These are phyloP conservation scores for Ornithoptera priamus DNA, from an alignment of 2,888 invertebrate genomes.

Conservation along the genomic window DNA sequence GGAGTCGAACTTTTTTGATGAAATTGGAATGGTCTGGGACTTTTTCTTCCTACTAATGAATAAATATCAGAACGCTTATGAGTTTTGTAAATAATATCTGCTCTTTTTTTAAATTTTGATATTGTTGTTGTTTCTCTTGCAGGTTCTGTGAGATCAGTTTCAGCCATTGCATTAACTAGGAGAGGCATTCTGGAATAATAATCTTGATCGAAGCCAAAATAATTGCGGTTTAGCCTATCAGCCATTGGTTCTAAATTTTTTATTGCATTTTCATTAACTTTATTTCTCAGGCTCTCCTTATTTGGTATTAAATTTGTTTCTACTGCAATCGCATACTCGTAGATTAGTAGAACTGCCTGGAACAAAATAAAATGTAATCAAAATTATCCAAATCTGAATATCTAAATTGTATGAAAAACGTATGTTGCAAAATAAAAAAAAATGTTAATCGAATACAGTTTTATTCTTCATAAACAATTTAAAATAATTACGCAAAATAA, in stretches of 20 bases:
- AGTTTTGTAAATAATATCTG: conserved; percentile 28
- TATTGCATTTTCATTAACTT: conserved; percentile 38
- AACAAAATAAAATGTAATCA: conserved; percentile 40
- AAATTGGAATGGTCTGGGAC: conserved; percentile 75
- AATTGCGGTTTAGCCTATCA: conserved; percentile 64
- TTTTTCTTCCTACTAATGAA: conserved; percentile 59
- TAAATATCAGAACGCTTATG: conserved; percentile 35
- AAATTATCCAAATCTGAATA: not conserved
- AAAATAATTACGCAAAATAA: not conserved
- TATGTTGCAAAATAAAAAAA: not conserved
- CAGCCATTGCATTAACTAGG: conserved; percentile 71
- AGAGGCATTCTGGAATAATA: conserved; percentile 74
- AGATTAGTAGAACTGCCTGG: conserved; percentile 76
- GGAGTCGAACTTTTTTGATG: conserved; percentile 66
- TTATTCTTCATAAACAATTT: not conserved
- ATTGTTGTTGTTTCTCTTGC: conserved; percentile 44
- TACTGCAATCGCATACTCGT: conserved; percentile 74
- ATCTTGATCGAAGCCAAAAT: conserved; percentile 71
- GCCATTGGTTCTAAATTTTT: conserved; percentile 58
- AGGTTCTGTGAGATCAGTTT: conserved; percentile 60
- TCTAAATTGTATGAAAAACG: not conserved
- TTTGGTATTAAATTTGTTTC: conserved; percentile 71
- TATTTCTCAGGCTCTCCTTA: conserved; percentile 41
- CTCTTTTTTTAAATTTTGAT: conserved; percentile 34
- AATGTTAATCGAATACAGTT: not conserved